Evolutionary conservation across 2,113 vertebrate genomes (phyloP), one percentile per base, ranked within the genome.

Genomic region (Ameiurus melas): DNA sequence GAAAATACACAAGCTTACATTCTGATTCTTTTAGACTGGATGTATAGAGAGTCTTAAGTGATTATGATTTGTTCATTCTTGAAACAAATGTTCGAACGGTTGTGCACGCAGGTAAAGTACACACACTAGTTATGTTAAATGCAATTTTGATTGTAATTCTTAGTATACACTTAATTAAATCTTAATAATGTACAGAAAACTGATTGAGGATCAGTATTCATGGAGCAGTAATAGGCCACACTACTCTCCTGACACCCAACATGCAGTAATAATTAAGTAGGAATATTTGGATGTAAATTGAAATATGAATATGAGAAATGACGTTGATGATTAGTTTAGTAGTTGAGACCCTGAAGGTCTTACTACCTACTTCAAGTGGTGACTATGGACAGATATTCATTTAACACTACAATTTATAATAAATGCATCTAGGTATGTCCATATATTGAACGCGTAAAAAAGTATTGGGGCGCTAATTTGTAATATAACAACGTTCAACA

Each of bases 31-130:
- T 86, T 70, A 7, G 17, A 66, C 22, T 83, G 70, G 84, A 57
- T 30, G 58, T 57, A 66, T 60, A 25, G 36, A 14, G 55, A 85
- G 73, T 84, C 39, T 84, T 86, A 84, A 83, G 68, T 86, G 68
- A 66, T 86, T 62, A 57, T 51, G 20, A 87, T 82, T 85, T 55
- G 66, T 83, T n/a, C 80, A 39, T 84, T 77, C 53, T 84, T 87
- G 8, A 87, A 90, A 85, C 39, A 7, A 66, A 64, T 68, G 60
- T 70, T 86, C 19, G 70, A 80, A 77, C 14, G 13, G n/a, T 22
- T 73, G 79, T 83, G 51, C 36, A 83, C 80, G 55, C 36, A 60
- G 36, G 79, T 39, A 43, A 53, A 47, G 30, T 80, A 66, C 60
- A 86, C 33, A 30, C 75, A 64, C 30, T 85, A 55, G 66, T 36